These are phyloP conservation scores for Xylocampa areola DNA, from an alignment of 2,888 invertebrate genomes.

Conservation along the genomic window DNA sequence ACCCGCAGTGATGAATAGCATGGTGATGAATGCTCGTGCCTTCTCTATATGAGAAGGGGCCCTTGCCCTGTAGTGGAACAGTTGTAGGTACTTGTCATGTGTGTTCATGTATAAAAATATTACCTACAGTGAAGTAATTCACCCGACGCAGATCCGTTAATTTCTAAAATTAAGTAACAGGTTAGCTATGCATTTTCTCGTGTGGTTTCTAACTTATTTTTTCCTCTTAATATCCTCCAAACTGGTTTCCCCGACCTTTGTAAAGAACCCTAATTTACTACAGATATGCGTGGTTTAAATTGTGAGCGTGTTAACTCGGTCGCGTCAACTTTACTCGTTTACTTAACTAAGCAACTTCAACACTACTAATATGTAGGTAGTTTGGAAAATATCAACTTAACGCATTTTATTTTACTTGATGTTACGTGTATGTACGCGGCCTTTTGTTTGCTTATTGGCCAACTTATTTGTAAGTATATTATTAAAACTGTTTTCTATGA, in stretches of 20 bases:
- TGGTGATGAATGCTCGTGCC: too few relatives aligned
- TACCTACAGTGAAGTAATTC: too few relatives aligned
- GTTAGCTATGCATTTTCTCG: slow-evolving; percentile 4
- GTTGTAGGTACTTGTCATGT: too few relatives aligned
- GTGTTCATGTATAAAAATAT: too few relatives aligned
- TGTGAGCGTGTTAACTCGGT: slow-evolving; percentile 46
- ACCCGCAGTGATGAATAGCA: too few relatives aligned
- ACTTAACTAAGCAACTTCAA: slow-evolving; percentile 51
- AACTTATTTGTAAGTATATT: too few relatives aligned
- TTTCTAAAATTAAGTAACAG: neutral
- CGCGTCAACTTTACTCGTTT: slow-evolving; percentile 53
- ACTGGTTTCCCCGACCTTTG: slow-evolving; percentile 38
- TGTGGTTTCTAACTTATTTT: neutral
- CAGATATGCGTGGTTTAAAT: slow-evolving; percentile 50
- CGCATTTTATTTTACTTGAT: slow-evolving; percentile 24
- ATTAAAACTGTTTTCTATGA: too few relatives aligned
- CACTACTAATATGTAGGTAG: slow-evolving; percentile 28
- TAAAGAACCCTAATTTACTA: slow-evolving; percentile 51
- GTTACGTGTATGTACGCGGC: neutral
- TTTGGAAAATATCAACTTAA: slow-evolving; percentile 33
- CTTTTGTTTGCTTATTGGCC: too few relatives aligned
- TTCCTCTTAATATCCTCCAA: slow-evolving; percentile 23
- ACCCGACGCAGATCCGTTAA: too few relatives aligned
- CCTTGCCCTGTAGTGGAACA: too few relatives aligned
- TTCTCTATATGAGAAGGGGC: too few relatives aligned